Evolutionary conservation across 2,888 invertebrate genomes (phyloP), one percentile per base, ranked within the genome.

Genomic region (Ariolimax columbianus): DNA sequence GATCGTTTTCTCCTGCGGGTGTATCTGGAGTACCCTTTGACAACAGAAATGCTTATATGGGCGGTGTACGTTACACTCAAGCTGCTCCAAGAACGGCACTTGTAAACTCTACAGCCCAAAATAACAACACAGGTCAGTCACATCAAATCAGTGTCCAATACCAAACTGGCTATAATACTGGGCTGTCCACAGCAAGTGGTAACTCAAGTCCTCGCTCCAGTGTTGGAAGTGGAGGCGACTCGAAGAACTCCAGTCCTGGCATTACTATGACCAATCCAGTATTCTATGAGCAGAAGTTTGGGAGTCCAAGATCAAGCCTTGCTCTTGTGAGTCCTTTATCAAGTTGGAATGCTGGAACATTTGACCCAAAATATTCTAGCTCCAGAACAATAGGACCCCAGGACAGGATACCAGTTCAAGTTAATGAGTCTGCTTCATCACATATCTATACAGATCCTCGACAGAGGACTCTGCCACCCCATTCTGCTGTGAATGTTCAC

Each of bases 331-430:
- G 91, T 86, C 90, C 91, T 68, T 87, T 90, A 30, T 93, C 93
- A 33, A 92, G 93, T 87, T 87, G 94, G 83, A 95, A 95, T 90
- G 91, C 93, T 68, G 93, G 47, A 38, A 79, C 94, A 85, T 92
- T 94, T 86, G 95, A 95, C 89, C 95, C 95, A 0, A 94, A 94
- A 90, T 94, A 94, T 92, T 94, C 95, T 89, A 94, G 95, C 89
- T 95, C 95, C 36, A 88, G 92, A 82, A 90, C 92, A n/a, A 93
- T 93, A 36, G 89, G 90, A 77, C 89, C 89, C 36, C 88, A 89
- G 36, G 91, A 91, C 51, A 86, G 88, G 77, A 87, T 87, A 75
- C 86, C 87, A 59, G 81, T 86, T 79, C 88, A 88, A 51, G 68
- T 84, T 30, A 79, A 59, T 40, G 78, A 87, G 26, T 82, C 84